Evolutionary conservation across 2,888 invertebrate genomes (phyloP), one percentile per base, ranked within the genome.

Genomic region (Pelosia muscerda): DNA sequence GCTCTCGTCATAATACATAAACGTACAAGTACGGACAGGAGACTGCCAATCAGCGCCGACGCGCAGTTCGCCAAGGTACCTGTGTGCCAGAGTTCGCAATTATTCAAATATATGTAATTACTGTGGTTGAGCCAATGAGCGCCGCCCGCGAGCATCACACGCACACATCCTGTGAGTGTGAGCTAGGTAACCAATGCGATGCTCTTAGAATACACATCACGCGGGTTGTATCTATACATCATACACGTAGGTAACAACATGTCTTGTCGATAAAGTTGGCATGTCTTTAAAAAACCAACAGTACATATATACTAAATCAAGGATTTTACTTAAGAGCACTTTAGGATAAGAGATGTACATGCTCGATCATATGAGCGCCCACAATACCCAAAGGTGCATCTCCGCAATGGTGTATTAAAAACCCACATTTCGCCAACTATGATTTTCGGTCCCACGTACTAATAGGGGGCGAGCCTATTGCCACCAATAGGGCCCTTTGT

Each of bases 111-210:
- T 28, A 22, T 22, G 57, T 57, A 69, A 64, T 63, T 63, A 67
- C 63, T 63, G 25, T 38, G 10, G 9, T 31, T 23, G 23, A 23
- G 15, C 79, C 79, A 79, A 81, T 81, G 63, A 63, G 68, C 53
- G 53, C 1, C 58, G 25, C 59, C 34, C 22, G 15, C 6, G 28
- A 31, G 63, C 63, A 68, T 59, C 59, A 57, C 42, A 31, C 19
- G 34, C 22, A 15, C 22, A 56, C 56, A 10, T 61, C 61, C 61
- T 66, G 62, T 19, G 26, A 19, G 49, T 2, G 31, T n/a, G 49
- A 13, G 13, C 13, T 28, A 42, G 26, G 4, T 56, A 28, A 26
- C 55, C 55, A 10, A 26, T 15, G 19, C 11, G 4, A 13, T 22
- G 26, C 22, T 56, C 63, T 42, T 23, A 42, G 61, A 57, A 57